Conservation (phyloP, 2,113 vertebrate genomes). For the Camelus bactrianus region DNA sequence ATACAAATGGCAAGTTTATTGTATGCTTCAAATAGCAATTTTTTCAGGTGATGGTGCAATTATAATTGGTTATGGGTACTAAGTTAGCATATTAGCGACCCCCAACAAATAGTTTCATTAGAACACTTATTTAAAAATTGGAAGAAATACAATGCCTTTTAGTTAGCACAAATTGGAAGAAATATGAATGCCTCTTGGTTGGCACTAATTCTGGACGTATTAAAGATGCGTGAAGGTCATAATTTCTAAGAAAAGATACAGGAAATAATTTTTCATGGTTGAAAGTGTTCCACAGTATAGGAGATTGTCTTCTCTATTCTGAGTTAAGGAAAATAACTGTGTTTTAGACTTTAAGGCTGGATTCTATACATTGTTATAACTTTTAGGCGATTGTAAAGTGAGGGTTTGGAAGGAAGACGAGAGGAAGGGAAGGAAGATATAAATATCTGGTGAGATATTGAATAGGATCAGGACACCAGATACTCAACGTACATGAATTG, state of each 20-base stretch:
- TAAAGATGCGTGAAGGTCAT: slow-evolving; percentile 22
- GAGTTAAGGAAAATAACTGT: neutral
- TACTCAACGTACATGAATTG: neutral
- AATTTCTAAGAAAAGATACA: slow-evolving; percentile 14
- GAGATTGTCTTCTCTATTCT: slow-evolving; percentile 13
- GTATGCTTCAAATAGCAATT: neutral
- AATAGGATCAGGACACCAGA: neutral
- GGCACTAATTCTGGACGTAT: neutral
- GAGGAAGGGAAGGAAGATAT: neutral
- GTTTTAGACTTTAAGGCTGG: neutral
- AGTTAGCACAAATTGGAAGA: neutral
- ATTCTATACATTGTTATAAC: neutral
- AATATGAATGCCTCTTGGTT: slow-evolving; percentile 16
- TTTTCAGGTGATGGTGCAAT: slow-evolving; percentile 1
- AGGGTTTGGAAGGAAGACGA: neutral
- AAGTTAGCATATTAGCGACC: slow-evolving; percentile 29
- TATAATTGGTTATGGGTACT: neutral
- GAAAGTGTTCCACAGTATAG: neutral
- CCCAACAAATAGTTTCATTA: slow-evolving; percentile 21
- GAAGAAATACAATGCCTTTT: slow-evolving; percentile 6
- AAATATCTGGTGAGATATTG: neutral
- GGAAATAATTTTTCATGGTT: slow-evolving; percentile 34
- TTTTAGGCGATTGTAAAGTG: neutral
- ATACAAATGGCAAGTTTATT: slow-evolving; percentile 12
- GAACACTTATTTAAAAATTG: slow-evolving; percentile 48